Base-by-base conservation (phyloP, 2,113 vertebrate species). In the Chascanopsetta lugubris region DNA sequence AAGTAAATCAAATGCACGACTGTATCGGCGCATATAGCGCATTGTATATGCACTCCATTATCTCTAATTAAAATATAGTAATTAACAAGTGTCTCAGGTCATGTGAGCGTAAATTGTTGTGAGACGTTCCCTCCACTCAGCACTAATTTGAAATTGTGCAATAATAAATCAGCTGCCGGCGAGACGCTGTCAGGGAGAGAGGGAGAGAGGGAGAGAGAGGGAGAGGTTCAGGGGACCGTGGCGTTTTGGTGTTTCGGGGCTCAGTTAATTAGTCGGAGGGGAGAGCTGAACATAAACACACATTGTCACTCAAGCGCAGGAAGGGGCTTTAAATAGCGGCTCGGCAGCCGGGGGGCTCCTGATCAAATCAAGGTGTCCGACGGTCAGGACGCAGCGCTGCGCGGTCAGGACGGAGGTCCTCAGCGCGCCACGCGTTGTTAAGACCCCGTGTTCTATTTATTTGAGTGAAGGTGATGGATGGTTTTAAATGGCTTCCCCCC, bases 231-330 rank as follows among this genome's bases (percentile, higher is more conserved):
- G 68, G 80, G 80, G 79, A 73, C 61, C 29, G 69, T 21, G 51
- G 58, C 61, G 80, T 84, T 83, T 69, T 72, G 80, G 57, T 55
- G 67, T 85, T 86, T 80, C 59, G 38, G 72, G 85, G 49, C 50
- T 87, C 79, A 79, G 77, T 82, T 88, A 82, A 86, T 89, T 87
- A 90, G 82, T 85, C 51, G 27, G 68, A 65, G 49, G 76, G 72
- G 75, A 67, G 77, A 79, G 72, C 64, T 8, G 17, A 79, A 84
- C 72, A 86, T 79, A 88, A 88, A 86, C 85, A 86, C 65, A 65
- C 79, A 74, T 69, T 76, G 69, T 63, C 72, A 61, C 68, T 75
- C 45, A 58, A 62, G 72, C 73, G n/a, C 67, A 55, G 77, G 38
- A 74, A 49, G 74, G 56, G 75, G 58, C 57, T 75, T 75, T 49